These are phyloP conservation scores for Mimumesa dahlbomi DNA, from an alignment of 2,888 invertebrate genomes.

Conservation along the genomic window DNA sequence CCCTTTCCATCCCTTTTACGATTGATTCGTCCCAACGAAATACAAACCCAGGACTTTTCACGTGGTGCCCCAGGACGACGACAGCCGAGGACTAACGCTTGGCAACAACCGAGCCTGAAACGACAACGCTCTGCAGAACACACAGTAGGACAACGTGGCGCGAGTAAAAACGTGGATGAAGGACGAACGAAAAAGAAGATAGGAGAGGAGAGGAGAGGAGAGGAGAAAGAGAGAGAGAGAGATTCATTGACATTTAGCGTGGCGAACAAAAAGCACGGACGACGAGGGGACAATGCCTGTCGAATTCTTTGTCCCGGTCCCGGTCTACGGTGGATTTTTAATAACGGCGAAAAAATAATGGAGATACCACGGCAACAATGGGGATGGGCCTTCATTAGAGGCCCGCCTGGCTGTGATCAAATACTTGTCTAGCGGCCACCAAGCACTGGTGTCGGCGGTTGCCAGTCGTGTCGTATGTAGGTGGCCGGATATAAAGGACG, in stretches of 20 bases:
- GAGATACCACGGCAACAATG: slow-evolving; percentile 75
- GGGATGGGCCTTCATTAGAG: slow-evolving; percentile 74
- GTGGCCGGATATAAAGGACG: not conserved
- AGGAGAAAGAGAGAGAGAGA: slow-evolving; percentile 56
- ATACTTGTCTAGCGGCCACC: slow-evolving; percentile 61
- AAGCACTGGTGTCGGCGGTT: slow-evolving; percentile 34
- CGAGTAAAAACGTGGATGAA: slow-evolving; percentile 14
- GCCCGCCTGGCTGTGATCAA: slow-evolving; percentile 58
- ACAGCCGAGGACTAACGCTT: not conserved
- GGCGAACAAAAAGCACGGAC: slow-evolving; percentile 72
- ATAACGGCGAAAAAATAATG: slow-evolving; percentile 79
- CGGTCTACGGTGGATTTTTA: slow-evolving; percentile 75
- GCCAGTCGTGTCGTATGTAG: slow-evolving; percentile 26
- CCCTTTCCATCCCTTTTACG: slow-evolving; percentile 18
- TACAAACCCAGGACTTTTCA: slow-evolving; percentile 18
- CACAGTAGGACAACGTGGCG: not conserved
- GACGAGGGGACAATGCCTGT: slow-evolving; percentile 77
- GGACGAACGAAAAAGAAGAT: slow-evolving; percentile 3
- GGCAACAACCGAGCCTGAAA: not conserved
- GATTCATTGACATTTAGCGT: slow-evolving; percentile 77
- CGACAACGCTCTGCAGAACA: slow-evolving; percentile 1
- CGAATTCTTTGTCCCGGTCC: slow-evolving; percentile 77
- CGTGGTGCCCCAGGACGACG: slow-evolving; percentile 24
- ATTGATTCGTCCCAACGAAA: slow-evolving; percentile 59
- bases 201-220: slow-evolving; percentile 2